phyloP scores from a whole-genome alignment of 2,797 vertebrate genomes.

The Gambelia wislizenii region DNA sequence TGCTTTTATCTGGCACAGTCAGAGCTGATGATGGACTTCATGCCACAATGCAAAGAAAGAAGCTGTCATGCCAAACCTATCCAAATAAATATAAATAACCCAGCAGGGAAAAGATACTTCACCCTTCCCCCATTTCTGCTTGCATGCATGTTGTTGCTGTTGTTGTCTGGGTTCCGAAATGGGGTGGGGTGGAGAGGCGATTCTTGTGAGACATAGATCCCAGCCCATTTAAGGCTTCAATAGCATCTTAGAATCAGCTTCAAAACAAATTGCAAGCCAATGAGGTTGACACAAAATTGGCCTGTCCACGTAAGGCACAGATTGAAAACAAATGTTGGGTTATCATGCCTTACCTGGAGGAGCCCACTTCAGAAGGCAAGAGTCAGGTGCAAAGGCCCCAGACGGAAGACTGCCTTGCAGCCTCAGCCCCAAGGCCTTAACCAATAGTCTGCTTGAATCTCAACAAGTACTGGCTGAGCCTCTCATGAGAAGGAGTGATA shows the following conservation, averaged over 20 bases:
- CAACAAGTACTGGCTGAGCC: no score
- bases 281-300: not conserved
- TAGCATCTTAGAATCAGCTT: not conserved
- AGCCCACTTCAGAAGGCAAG: no score
- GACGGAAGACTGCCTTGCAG: no score
- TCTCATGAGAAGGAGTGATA: no score
- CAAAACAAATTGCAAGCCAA: not conserved
- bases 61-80: conserved; percentile 27
- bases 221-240: not conserved
- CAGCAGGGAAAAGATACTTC: not conserved
- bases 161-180: not conserved
- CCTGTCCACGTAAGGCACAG: not conserved
- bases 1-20: conserved; percentile 16
- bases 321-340: not conserved
- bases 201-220: no score
- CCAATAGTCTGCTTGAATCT: no score
- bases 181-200: no score
- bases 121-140: no score
- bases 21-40: not conserved
- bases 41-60: not conserved
- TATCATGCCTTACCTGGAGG: no score
- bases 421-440: no score
- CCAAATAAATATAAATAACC: conserved; percentile 26
- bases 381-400: no score
- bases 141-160: not conserved